Conservation (phyloP, 2,113 vertebrate species). For the Phylloscopus whistleri region DNA sequence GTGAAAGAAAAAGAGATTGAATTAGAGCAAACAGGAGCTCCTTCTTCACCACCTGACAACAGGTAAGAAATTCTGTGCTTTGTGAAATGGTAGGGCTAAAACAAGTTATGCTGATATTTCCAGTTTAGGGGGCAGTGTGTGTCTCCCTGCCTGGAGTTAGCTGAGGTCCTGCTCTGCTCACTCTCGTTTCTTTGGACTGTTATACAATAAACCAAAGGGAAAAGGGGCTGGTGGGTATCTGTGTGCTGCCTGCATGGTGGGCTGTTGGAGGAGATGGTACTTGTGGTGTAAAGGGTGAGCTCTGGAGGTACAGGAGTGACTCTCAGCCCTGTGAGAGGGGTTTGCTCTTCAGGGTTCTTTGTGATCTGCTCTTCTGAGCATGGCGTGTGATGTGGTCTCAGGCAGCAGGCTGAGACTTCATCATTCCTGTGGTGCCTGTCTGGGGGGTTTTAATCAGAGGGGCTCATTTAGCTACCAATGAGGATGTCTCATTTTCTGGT, state of each 20-base stretch:
- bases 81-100: fast-evolving
- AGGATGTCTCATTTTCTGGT: not conserved
- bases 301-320: not conserved
- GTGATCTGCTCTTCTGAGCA: not conserved
- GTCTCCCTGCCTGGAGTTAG: not conserved
- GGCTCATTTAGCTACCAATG: not conserved
- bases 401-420: not conserved
- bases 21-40: not conserved
- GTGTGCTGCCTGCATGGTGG: fast-evolving
- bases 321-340: not conserved
- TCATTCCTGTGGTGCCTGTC: not conserved
- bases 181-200: not conserved
- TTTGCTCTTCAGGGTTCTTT: not conserved
- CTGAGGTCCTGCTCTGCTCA: not conserved
- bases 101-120: not conserved
- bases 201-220: not conserved
- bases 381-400: not conserved
- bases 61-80: not conserved
- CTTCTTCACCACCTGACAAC: not conserved
- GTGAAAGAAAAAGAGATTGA: fast-evolving
- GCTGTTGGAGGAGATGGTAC: not conserved
- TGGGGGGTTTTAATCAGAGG: not conserved
- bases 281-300: not conserved
- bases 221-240: not conserved
- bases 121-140: not conserved